Evolutionary conservation across 2,888 invertebrate species (phyloP).

Genomic region (Dolomedes plantarius): DNA sequence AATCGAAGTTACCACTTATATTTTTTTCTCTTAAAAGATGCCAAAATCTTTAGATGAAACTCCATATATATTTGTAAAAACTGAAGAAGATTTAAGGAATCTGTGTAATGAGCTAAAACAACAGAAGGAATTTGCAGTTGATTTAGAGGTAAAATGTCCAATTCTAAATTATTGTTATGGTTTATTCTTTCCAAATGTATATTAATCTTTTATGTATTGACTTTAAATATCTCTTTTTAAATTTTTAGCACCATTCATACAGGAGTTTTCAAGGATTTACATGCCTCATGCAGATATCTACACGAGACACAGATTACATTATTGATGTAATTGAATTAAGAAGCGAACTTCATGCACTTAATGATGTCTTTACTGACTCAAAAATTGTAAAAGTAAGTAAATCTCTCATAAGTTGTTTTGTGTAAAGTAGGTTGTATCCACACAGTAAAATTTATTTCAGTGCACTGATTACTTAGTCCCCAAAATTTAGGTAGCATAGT

Average conservation of each 20-base stretch:
- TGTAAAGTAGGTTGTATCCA: too few species aligned
- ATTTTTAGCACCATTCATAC: conserved; percentile 88
- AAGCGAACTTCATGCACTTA: conserved; percentile 87
- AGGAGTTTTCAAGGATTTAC: conserved; percentile 95
- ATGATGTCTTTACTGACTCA: conserved; percentile 92
- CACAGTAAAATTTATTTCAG: too few species aligned
- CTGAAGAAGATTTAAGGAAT: conserved; percentile 81
- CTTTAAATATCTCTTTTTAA: conserved; percentile 33
- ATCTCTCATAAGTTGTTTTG: too few species aligned
- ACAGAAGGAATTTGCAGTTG: conserved; percentile 88
- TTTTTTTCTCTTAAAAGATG: too few species aligned
- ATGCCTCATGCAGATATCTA: conserved; percentile 95
- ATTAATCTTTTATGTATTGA: neutral
- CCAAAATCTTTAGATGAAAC: conserved; percentile 81
- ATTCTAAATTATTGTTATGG: neutral
- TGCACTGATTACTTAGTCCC: too few species aligned
- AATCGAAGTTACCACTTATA: too few species aligned
- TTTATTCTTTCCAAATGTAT: neutral
- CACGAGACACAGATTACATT: conserved; percentile 87
- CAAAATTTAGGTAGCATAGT: too few species aligned
- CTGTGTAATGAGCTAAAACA: conserved; percentile 83
- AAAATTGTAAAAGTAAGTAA: conserved; percentile 87
- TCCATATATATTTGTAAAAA: conserved; percentile 83
- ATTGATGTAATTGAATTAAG: conserved; percentile 91
- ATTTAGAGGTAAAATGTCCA: conserved; percentile 83